Percentiles rank a stretch among this genome's conserved stretches.
Conservation (phyloP, 2,888 invertebrate species). For the Xestia sexstrigata region DNA sequence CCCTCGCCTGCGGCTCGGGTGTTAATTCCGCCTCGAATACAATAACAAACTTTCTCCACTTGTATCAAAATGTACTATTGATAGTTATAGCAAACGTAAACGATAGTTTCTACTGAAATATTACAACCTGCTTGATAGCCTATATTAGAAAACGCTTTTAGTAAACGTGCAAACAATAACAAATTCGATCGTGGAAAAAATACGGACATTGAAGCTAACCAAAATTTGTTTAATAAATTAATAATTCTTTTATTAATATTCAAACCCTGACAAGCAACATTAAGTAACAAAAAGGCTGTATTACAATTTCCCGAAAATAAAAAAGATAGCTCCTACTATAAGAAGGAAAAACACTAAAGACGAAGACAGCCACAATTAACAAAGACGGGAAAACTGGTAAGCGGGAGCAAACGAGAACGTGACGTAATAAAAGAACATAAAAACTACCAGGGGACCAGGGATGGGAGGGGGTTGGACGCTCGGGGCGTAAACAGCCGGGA, state of each 20-base stretch:
- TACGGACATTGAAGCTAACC: background rate
- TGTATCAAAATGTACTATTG: too few species aligned
- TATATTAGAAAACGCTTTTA: background rate
- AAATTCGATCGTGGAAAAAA: background rate
- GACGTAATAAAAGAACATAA: slow-evolving; percentile 72
- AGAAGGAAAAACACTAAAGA: slow-evolving; percentile 67
- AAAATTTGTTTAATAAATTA: background rate
- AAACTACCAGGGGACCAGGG: slow-evolving; percentile 66
- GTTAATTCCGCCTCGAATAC: too few species aligned
- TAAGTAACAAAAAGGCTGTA: slow-evolving; percentile 24
- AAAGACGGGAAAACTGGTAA: slow-evolving; percentile 70
- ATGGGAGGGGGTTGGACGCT: slow-evolving; percentile 65
- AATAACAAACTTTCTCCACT: too few species aligned
- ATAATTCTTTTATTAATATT: slow-evolving; percentile 12
- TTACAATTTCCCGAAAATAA: slow-evolving; percentile 39
- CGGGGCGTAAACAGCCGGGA: slow-evolving; percentile 71
- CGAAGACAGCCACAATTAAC: slow-evolving; percentile 75
- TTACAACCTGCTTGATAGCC: background rate
- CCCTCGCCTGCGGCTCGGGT: too few species aligned
- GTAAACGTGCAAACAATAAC: background rate
- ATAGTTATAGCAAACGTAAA: background rate
- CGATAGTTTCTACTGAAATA: background rate
- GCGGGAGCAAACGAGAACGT: slow-evolving; percentile 71
- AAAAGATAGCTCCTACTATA: slow-evolving; percentile 39
- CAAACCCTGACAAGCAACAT: slow-evolving; percentile 12